Evolutionary conservation across 2,888 invertebrate species (phyloP), one percentile per base, ranked within the genome.

Genomic region (Tigriopus californicus): DNA sequence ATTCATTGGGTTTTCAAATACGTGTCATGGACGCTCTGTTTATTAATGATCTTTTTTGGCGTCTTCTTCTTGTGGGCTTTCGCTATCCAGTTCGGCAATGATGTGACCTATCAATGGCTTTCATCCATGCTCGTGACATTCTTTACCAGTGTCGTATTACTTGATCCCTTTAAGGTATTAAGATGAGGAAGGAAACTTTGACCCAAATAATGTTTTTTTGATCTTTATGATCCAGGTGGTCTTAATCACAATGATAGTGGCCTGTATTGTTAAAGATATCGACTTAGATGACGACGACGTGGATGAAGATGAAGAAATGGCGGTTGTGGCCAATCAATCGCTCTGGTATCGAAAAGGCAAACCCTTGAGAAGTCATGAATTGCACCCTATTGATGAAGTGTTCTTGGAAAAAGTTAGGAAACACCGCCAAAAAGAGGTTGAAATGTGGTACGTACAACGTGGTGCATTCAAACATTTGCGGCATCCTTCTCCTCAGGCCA

Each of bases 111-210:
- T 58, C 71, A 74, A 63, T 75, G 75, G 75, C 69, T 75, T 12
- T 69, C 73, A 1, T 72, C 74, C 4, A 68, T 75, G 66, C 56
- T 74, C 51, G 65, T 74, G 1, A 70, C 74, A 2, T 72, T 75
- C 66, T 67, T 74, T 57, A 67, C 70, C 11, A 73, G 73, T 0
- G 67, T 75, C 5, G 69, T 75, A 61, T 61, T 75, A 13, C 73
- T 73, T 5, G 73, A 75, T 62, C 74, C 74, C 1, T 66, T 75
- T 46, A 73, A 75, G 69, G 73, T 73, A 62, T 61, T 61, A 1
- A n/a, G 41, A n/a, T 18, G 13, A 51, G 12, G 8, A 8, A 51
- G 12, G 8, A 33, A 5, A 33, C 33, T 5, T 33, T 33, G 33
- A 33, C 8, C 33, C 3, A 33, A 33, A 33, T n/a, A n/a, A n/a